phyloP scores from a whole-genome alignment of 2,113 vertebrate species.

The Apodemus speciosus region DNA sequence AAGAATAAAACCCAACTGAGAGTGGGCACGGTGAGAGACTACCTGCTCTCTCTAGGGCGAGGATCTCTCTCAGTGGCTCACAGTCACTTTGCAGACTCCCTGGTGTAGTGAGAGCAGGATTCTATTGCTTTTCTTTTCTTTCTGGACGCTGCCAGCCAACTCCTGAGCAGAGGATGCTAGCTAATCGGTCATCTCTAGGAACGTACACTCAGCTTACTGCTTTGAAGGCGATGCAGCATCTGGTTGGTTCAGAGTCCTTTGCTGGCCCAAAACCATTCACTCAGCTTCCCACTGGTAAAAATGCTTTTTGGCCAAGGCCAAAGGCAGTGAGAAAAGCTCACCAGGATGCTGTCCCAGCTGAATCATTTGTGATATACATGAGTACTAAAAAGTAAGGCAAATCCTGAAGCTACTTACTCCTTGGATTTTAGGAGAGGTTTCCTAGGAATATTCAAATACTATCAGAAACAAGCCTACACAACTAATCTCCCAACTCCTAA shows the following conservation, averaged over 20 bases:
- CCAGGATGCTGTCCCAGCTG: slow-evolving; percentile 15
- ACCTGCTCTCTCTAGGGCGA: not conserved
- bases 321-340: slow-evolving; percentile 40
- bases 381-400: slow-evolving; percentile 19
- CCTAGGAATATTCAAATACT: slow-evolving; percentile 32
- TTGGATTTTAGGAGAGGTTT: not conserved
- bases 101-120: not conserved
- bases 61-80: not conserved
- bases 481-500: not conserved
- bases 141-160: not conserved
- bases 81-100: not conserved
- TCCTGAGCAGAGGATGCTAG: not conserved
- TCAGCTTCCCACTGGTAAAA: not conserved
- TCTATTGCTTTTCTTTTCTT: not conserved
- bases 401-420: slow-evolving; percentile 4
- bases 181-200: not conserved
- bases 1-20: not conserved
- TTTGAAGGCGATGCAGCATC: not conserved
- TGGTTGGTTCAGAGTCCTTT: slow-evolving; percentile 50
- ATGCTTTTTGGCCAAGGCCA: slow-evolving; percentile 53
- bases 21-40: not conserved
- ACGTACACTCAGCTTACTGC: slow-evolving; percentile 5
- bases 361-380: slow-evolving; percentile 32
- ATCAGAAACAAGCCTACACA: not conserved
- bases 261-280: slow-evolving; percentile 38